Conservation (phyloP, 2,797 vertebrate genomes). For the Allochrocebus solatus region DNA sequence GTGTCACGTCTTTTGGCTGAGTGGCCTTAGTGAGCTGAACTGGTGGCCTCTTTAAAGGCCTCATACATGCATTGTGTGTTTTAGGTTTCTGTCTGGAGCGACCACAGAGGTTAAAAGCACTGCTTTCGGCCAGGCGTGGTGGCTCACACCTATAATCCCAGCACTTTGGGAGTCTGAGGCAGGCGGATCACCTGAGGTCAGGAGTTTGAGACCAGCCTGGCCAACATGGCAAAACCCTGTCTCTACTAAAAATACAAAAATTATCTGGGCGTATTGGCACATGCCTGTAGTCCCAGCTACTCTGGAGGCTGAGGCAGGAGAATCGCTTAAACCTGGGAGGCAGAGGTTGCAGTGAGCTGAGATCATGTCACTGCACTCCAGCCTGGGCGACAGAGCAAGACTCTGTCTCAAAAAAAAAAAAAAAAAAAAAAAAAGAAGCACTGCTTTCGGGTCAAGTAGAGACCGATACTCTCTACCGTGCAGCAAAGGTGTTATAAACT, state of each 20-base stretch:
- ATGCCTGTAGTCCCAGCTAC: neutral
- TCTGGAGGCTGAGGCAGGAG: neutral
- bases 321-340: neutral
- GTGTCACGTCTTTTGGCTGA: neutral
- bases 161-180: no score
- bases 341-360: neutral
- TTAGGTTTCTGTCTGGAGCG: neutral
- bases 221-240: neutral
- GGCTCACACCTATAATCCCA: no score
- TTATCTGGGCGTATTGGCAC: neutral
- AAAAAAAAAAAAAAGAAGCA: neutral
- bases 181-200: no score
- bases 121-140: neutral
- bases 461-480: neutral
- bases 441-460: neutral
- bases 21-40: neutral
- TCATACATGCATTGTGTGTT: neutral
- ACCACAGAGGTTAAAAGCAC: neutral
- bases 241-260: neutral
- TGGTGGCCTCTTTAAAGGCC: neutral
- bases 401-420: neutral
- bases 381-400: neutral
- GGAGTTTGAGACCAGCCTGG: no score
- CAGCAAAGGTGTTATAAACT: neutral
- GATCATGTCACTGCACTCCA: neutral